Evolutionary conservation across 2,113 vertebrate genomes (phyloP).

Genomic region (Pygoscelis antarcticus): DNA sequence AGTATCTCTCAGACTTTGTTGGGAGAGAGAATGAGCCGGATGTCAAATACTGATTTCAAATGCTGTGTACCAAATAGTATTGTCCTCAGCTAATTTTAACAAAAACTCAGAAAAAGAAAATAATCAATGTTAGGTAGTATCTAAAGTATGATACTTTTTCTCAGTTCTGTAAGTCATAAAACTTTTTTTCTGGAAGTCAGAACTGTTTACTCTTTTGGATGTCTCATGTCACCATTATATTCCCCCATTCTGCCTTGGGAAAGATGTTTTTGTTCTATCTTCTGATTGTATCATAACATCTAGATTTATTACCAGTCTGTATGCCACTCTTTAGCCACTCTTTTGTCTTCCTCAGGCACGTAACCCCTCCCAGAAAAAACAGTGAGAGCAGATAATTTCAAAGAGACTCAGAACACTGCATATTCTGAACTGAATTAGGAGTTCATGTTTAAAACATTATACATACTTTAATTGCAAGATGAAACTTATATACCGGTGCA

Average conservation of each 20-base stretch:
- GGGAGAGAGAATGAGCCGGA: not conserved
- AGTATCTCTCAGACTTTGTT: not conserved
- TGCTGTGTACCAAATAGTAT: not conserved
- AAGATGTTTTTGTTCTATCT: not conserved
- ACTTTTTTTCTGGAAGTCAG: not conserved
- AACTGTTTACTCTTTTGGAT: not conserved
- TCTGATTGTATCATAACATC: not conserved
- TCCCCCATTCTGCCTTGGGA: not conserved
- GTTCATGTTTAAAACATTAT: not conserved
- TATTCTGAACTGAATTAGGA: not conserved
- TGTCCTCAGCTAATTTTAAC: not conserved
- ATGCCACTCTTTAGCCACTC: not conserved
- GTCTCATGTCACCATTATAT: not conserved
- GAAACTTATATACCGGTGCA: not conserved
- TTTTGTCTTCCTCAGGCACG: not conserved
- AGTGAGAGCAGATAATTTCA: not conserved
- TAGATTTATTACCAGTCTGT: not conserved
- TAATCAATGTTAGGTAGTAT: not conserved
- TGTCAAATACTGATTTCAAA: not conserved
- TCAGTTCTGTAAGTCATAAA: not conserved
- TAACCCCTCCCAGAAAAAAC: not conserved
- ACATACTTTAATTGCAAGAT: not conserved
- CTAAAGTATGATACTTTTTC: not conserved
- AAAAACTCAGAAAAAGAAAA: not conserved
- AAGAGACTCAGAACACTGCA: not conserved